Evolutionary conservation across 2,113 vertebrate species (phyloP).

Genomic region (Trematomus loennbergii): DNA sequence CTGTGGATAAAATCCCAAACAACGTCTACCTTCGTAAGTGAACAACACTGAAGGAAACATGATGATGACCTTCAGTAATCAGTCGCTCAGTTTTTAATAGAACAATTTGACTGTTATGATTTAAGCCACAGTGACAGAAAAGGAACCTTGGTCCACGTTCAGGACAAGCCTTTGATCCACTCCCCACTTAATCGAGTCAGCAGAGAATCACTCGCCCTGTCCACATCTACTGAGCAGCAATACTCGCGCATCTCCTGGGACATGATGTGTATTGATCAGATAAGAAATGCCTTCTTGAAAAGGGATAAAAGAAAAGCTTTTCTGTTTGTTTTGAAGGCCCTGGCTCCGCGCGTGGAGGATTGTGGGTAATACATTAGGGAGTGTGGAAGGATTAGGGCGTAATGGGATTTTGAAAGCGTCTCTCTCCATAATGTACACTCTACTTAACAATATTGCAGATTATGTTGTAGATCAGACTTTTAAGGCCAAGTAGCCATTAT

Average conservation of each 20-base stretch:
- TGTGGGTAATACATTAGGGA: conserved; percentile 87
- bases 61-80: not conserved
- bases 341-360: conserved; percentile 70
- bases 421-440: conserved; percentile 85
- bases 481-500: conserved; percentile 87
- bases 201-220: conserved; percentile 62
- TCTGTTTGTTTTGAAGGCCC: conserved; percentile 83
- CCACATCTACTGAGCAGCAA: conserved; percentile 55
- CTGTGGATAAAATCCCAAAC: conserved; percentile 69
- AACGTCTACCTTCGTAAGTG: conserved; percentile 80
- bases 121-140: conserved; percentile 23
- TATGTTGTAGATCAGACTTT: conserved; percentile 87
- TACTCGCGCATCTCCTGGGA: conserved; percentile 72
- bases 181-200: conserved; percentile 70
- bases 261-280: conserved; percentile 80
- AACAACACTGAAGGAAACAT: not conserved
- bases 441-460: conserved; percentile 87
- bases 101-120: too few species aligned
- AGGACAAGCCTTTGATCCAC: conserved; percentile 61
- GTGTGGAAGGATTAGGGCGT: conserved; percentile 84
- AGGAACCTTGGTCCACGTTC: conserved; percentile 22
- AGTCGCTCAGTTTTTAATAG: not conserved
- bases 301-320: conserved; percentile 85
- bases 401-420: conserved; percentile 88
- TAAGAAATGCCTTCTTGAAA: conserved; percentile 79